These are phyloP conservation scores for Suricata suricatta DNA, from an alignment of 2,113 vertebrate species.

Conservation along the genomic window DNA sequence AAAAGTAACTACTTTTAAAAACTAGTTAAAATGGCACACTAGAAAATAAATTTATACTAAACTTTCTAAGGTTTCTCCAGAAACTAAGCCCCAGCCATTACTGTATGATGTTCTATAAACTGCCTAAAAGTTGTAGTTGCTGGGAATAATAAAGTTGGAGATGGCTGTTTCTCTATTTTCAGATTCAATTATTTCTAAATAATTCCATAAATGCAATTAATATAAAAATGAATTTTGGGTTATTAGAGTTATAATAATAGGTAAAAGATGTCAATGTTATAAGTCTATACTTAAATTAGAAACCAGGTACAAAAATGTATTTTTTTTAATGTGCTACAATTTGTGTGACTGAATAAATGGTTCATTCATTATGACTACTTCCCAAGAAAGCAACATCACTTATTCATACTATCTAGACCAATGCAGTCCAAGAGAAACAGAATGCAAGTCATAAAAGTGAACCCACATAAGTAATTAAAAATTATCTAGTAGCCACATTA, in stretches of 20 bases:
- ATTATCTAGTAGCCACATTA: not conserved
- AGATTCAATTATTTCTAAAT: not conserved
- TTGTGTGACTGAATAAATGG: constrained; percentile 30
- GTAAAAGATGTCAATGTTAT: not conserved
- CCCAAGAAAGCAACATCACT: not conserved
- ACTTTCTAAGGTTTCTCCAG: not conserved
- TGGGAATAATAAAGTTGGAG: not conserved
- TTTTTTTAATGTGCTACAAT: constrained; percentile 9
- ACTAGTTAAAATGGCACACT: not conserved
- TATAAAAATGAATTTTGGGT: constrained; percentile 26
- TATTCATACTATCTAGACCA: constrained; percentile 19
- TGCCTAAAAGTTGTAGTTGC: not conserved
- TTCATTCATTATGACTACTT: constrained; percentile 26
- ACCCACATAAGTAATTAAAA: not conserved
- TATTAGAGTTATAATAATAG: constrained; percentile 34
- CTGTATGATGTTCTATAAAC: not conserved
- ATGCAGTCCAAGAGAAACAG: not conserved
- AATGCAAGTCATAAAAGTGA: not conserved
- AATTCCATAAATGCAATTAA: constrained; percentile 8
- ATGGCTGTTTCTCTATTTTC: not conserved
- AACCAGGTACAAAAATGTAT: not conserved
- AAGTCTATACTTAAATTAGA: not conserved
- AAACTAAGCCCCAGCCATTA: not conserved
- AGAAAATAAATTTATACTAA: not conserved
- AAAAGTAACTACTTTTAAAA: not conserved